Evolutionary conservation across 1,140 invertebrate species (phyloP).

Genomic region (Heterodera schachtii): DNA sequence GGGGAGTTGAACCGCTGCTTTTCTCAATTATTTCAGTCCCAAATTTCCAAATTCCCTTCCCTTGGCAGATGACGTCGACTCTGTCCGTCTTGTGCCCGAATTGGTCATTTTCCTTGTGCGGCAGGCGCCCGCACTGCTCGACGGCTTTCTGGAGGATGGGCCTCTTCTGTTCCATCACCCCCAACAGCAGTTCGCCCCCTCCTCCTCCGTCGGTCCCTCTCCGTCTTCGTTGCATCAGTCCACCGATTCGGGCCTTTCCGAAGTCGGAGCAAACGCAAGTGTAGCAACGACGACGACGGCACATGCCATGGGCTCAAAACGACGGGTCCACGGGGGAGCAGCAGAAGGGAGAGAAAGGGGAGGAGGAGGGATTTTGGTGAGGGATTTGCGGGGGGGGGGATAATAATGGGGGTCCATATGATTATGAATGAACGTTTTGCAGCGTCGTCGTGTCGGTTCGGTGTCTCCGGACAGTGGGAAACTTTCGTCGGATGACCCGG

Average conservation of each 20-base stretch:
- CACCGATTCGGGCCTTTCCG: conserved; percentile 53
- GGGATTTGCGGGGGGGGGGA: too few relatives aligned
- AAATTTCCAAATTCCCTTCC: neutral
- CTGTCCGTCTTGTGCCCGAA: conserved; percentile 45
- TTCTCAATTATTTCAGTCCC: too few relatives aligned
- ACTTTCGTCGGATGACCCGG: conserved; percentile 19
- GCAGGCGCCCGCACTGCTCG: conserved; percentile 50
- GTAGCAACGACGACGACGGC: neutral
- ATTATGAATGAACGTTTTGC: neutral
- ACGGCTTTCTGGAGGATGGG: conserved; percentile 47
- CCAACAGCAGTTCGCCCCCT: neutral
- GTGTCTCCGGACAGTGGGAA: conserved; percentile 30
- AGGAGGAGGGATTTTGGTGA: neutral
- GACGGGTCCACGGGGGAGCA: neutral
- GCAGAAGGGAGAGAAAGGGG: neutral
- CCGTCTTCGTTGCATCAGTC: conserved; percentile 47
- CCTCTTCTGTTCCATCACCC: conserved; percentile 31
- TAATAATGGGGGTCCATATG: too few relatives aligned
- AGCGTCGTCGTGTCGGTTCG: neutral
- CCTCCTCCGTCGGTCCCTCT: conserved; percentile 8
- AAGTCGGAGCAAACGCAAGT: conserved; percentile 33
- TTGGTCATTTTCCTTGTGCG: conserved; percentile 47
- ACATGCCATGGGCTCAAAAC: conserved; percentile 28
- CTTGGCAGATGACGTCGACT: conserved; percentile 45
- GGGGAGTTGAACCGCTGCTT: neutral